Percentiles rank a stretch among this genome's conserved stretches.
Conservation (phyloP, 2,113 vertebrate species). For the Poeciliopsis retropinna region DNA sequence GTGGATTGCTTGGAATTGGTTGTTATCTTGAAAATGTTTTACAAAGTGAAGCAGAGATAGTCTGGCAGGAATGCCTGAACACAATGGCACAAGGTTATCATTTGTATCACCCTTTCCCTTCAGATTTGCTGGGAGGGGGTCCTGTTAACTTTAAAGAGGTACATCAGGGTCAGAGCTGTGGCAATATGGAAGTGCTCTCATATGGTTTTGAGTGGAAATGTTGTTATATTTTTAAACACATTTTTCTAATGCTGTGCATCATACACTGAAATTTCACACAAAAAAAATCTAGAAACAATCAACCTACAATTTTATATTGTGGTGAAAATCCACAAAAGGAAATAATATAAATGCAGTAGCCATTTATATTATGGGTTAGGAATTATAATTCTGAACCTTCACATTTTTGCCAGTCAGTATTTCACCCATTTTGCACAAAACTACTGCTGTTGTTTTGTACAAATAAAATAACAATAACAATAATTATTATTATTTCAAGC, state of each 20-base stretch:
- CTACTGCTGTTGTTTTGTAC: background rate
- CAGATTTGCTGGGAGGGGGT: conserved; percentile 24
- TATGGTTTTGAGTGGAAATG: background rate
- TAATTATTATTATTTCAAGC: background rate
- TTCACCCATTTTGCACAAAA: background rate
- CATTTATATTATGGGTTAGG: too few species aligned
- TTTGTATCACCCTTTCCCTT: conserved; percentile 30
- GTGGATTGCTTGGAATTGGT: conserved; percentile 56
- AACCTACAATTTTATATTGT: background rate
- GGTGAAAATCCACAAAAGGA: rapidly evolving
- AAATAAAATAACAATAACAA: too few species aligned
- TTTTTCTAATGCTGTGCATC: background rate
- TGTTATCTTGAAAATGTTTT: conserved; percentile 56
- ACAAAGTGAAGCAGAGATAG: conserved; percentile 44
- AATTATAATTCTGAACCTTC: background rate
- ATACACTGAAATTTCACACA: background rate
- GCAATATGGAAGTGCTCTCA: background rate
- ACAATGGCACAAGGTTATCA: conserved; percentile 61
- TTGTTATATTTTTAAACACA: background rate
- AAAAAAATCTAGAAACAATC: background rate
- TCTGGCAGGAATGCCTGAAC: conserved; percentile 34
- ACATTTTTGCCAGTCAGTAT: background rate
- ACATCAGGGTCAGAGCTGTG: background rate
- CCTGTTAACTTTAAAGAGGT: conserved; percentile 22
- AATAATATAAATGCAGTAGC: background rate